Conservation (phyloP, 1,140 invertebrate species). For the Solen grandis region DNA sequence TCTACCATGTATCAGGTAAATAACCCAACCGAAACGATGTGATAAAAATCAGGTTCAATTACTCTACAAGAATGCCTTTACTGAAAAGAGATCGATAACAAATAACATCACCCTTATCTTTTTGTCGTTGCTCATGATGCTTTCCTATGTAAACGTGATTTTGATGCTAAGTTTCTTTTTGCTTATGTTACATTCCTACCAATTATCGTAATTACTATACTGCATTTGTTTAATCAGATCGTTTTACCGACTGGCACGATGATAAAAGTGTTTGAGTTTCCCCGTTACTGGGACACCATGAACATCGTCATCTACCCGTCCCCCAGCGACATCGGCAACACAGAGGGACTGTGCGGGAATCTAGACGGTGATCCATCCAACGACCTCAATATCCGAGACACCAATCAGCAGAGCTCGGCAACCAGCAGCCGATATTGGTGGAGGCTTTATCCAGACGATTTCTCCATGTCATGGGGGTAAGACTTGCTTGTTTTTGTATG, state of each 20-base stretch:
- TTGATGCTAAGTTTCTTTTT: too few species aligned
- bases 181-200: too few species aligned
- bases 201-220: too few species aligned
- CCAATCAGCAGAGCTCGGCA: neutral
- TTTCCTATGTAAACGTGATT: too few species aligned
- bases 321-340: slow-evolving; percentile 7
- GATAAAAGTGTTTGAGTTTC: slow-evolving; percentile 15
- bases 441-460: slow-evolving; percentile 21
- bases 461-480: slow-evolving; percentile 40
- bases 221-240: too few species aligned
- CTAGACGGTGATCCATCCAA: slow-evolving; percentile 17
- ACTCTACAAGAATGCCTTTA: neutral
- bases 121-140: neutral
- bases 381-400: slow-evolving; percentile 5
- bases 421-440: neutral
- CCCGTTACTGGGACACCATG: slow-evolving; percentile 15
- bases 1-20: slow-evolving; percentile 2
- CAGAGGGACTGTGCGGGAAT: slow-evolving; percentile 37
- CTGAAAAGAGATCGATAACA: neutral
- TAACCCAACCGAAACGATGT: too few species aligned
- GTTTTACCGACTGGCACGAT: slow-evolving; percentile 22
- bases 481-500: too few species aligned
- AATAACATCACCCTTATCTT: neutral
- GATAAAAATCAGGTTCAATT: too few species aligned
- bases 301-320: slow-evolving; percentile 19